Percentiles rank a stretch among this genome's conserved stretches.
These are phyloP conservation scores for Torymus auratus DNA, from an alignment of 2,888 invertebrate genomes.

Conservation along the genomic window DNA sequence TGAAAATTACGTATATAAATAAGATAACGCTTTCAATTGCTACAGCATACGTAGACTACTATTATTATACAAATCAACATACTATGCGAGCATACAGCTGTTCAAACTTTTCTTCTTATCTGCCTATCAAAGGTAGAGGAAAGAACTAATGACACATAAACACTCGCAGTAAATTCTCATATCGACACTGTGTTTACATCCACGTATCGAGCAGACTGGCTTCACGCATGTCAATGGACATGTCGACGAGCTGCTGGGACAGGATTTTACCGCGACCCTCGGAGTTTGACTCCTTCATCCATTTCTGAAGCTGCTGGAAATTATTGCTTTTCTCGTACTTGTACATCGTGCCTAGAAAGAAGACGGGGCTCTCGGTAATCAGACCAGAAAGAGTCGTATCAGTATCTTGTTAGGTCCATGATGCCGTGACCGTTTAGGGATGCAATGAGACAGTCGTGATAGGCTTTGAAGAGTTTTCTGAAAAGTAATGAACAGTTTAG, in stretches of 20 bases:
- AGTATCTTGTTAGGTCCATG: conserved; percentile 63
- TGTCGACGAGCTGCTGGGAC: conserved; percentile 65
- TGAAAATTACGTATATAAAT: no score
- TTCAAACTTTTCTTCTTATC: no score
- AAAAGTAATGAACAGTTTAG: conserved; percentile 35
- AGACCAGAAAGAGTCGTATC: conserved; percentile 63
- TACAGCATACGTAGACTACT: no score
- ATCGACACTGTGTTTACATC: conserved; percentile 30
- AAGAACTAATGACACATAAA: neutral
- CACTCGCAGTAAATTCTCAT: neutral
- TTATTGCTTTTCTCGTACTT: conserved; percentile 33
- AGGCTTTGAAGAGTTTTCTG: conserved; percentile 62
- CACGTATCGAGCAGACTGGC: conserved; percentile 57
- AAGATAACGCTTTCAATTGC: no score
- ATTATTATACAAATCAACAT: no score
- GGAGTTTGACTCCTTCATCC: neutral
- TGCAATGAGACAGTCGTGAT: conserved; percentile 64
- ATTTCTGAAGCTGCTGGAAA: neutral
- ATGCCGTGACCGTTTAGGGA: conserved; percentile 62
- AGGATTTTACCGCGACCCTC: conserved; percentile 65
- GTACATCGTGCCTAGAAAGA: conserved; percentile 60
- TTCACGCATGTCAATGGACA: conserved; percentile 67
- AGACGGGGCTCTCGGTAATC: conserved; percentile 65
- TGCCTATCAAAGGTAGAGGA: neutral
- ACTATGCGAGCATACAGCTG: no score